phyloP scores from a whole-genome alignment of 2,888 invertebrate genomes.

The Artemia sp. region DNA sequence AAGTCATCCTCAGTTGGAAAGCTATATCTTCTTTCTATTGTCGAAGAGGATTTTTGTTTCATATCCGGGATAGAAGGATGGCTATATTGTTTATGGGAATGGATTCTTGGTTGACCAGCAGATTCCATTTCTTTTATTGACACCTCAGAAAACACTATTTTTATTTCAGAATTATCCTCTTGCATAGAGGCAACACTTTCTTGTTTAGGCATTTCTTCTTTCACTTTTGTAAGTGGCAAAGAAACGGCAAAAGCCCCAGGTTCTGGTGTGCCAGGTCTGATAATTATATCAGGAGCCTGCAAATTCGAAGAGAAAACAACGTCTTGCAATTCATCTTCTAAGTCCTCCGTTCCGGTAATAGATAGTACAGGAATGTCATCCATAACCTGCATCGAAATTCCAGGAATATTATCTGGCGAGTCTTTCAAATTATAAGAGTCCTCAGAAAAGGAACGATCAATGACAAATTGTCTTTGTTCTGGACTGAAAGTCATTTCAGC shows the following conservation, averaged over 20 bases:
- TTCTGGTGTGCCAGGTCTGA: slow-evolving; percentile 39
- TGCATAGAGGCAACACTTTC: slow-evolving; percentile 33
- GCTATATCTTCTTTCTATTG: slow-evolving; percentile 34
- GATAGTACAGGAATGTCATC: neutral
- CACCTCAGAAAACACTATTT: slow-evolving; percentile 4
- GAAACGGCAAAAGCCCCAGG: slow-evolving; percentile 30
- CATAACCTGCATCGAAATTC: neutral
- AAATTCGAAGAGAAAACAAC: slow-evolving; percentile 29
- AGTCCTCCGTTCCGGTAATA: slow-evolving; percentile 4
- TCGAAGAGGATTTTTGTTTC: slow-evolving; percentile 41
- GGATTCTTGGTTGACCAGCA: neutral
- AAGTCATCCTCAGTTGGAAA: slow-evolving; percentile 35
- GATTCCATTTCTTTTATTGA: neutral
- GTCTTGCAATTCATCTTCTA: neutral
- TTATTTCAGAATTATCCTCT: slow-evolving; percentile 26
- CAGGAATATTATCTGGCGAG: slow-evolving; percentile 14
- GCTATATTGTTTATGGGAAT: neutral
- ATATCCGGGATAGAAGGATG: slow-evolving; percentile 40
- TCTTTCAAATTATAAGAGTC: slow-evolving; percentile 29
- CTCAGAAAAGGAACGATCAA: slow-evolving; percentile 38
- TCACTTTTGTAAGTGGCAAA: slow-evolving; percentile 32
- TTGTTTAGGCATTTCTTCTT: slow-evolving; percentile 31
- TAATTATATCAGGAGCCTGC: slow-evolving; percentile 34
- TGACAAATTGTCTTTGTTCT: slow-evolving; percentile 30
- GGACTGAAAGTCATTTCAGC: slow-evolving; percentile 77